Conservation (phyloP, 2,113 vertebrate genomes). For the Oceanodroma tethys region DNA sequence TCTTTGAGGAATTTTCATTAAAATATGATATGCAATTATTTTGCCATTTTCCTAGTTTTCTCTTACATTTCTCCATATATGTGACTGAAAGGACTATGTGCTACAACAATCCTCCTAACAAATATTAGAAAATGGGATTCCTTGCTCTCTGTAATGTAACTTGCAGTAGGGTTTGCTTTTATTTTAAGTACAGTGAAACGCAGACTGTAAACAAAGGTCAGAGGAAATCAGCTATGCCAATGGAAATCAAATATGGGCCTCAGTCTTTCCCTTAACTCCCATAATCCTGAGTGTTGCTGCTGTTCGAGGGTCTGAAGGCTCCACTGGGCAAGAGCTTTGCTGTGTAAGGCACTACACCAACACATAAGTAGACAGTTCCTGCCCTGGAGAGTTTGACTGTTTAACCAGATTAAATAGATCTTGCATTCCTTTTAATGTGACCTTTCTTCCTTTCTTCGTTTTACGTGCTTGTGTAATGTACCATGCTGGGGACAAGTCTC, state of each 20-base stretch:
- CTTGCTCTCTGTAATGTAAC: background rate
- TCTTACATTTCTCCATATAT: background rate
- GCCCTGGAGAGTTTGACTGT: background rate
- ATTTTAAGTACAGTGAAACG: background rate
- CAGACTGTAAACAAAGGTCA: background rate
- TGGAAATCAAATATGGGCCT: background rate
- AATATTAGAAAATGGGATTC: background rate
- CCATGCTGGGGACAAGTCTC: background rate
- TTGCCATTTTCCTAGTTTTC: background rate
- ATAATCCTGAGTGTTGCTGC: background rate
- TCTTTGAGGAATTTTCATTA: background rate
- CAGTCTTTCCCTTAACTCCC: background rate
- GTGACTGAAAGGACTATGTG: background rate
- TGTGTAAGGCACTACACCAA: background rate
- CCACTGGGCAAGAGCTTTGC: background rate
- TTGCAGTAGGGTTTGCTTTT: background rate
- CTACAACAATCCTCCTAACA: background rate
- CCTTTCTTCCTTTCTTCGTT: constrained; percentile 23
- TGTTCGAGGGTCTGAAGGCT: background rate
- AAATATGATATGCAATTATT: background rate
- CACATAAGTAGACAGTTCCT: background rate
- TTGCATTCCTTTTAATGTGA: background rate
- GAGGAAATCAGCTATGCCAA: background rate
- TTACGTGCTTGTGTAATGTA: background rate
- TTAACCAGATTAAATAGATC: background rate